These are phyloP conservation scores for Cistogaster globosa DNA, from an alignment of 2,888 invertebrate genomes.

Conservation along the genomic window DNA sequence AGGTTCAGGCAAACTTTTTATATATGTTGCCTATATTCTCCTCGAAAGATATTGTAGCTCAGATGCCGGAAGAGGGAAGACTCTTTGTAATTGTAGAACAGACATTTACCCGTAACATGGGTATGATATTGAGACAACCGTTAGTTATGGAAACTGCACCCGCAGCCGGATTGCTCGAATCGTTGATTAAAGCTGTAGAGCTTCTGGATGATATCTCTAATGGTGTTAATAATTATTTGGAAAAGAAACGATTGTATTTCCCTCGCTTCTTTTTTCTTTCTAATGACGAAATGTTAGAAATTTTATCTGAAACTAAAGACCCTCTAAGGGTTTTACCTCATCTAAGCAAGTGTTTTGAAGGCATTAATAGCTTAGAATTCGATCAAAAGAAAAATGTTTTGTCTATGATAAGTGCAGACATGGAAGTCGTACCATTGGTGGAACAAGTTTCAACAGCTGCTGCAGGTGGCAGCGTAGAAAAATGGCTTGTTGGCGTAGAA, in stretches of 20 bases:
- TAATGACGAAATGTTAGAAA: slow-evolving; percentile 89
- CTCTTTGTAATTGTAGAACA: slow-evolving; percentile 84
- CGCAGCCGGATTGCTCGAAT: slow-evolving; percentile 87
- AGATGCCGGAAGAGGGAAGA: slow-evolving; percentile 87
- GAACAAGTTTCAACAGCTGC: slow-evolving; percentile 84
- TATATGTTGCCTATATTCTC: slow-evolving; percentile 88
- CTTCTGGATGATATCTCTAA: slow-evolving; percentile 86
- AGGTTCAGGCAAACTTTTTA: slow-evolving; percentile 87
- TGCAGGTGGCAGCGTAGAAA: slow-evolving; percentile 86
- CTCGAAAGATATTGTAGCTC: slow-evolving; percentile 86
- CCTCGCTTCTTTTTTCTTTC: slow-evolving; percentile 90
- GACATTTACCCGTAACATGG: slow-evolving; percentile 83
- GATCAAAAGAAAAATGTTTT: slow-evolving; percentile 84
- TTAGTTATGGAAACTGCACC: slow-evolving; percentile 84
- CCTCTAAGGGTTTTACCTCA: slow-evolving; percentile 86
- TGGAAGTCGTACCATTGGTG: slow-evolving; percentile 85
- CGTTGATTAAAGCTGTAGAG: slow-evolving; percentile 85
- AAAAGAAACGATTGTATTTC: slow-evolving; percentile 87
- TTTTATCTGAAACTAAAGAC: slow-evolving; percentile 88
- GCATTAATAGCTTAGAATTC: slow-evolving; percentile 85
- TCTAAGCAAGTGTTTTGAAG: slow-evolving; percentile 88
- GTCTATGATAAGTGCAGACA: slow-evolving; percentile 86
- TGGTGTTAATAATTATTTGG: slow-evolving; percentile 87
- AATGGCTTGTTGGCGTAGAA: slow-evolving; percentile 87
- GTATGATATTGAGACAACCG: slow-evolving; percentile 79